phyloP scores from a whole-genome alignment of 2,113 vertebrate genomes.

The Megaleporinus macrocephalus region DNA sequence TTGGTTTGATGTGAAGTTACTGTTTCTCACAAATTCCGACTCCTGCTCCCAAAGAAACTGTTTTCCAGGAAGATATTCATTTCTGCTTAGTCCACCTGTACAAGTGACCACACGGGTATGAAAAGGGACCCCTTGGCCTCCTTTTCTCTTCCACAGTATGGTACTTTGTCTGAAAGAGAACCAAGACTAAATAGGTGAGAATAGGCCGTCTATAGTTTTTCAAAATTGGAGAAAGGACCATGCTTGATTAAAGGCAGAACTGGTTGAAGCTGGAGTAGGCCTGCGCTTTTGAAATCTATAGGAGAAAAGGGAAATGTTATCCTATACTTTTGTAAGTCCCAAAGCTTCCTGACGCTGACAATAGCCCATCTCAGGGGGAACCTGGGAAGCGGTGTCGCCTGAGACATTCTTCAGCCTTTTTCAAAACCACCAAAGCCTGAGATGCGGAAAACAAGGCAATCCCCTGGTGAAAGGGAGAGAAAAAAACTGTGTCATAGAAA shows the following conservation, averaged over 20 bases:
- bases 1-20: too few species aligned
- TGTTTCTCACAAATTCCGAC: too few species aligned
- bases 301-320: conserved; percentile 71
- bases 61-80: neutral
- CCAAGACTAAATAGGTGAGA: neutral
- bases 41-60: neutral
- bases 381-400: conserved; percentile 74
- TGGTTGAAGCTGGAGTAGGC: conserved; percentile 19
- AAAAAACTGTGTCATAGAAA: conserved; percentile 66
- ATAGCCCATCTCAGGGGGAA: conserved; percentile 66
- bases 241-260: conserved; percentile 32
- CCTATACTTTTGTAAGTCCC: conserved; percentile 56
- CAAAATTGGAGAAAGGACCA: neutral
- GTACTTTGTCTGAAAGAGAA: neutral
- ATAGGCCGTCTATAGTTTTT: neutral
- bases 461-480: conserved; percentile 64
- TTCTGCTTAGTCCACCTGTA: neutral
- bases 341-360: conserved; percentile 59
- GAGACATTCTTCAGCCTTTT: conserved; percentile 70
- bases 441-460: conserved; percentile 71
- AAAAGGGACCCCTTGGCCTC: conserved; percentile 2
- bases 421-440: conserved; percentile 65
- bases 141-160: too few species aligned
- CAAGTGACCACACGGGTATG: conserved; percentile 27
- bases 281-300: conserved; percentile 67